These are phyloP conservation scores for Diachasmimorpha longicaudata DNA, from an alignment of 1,140 invertebrate genomes.

Conservation along the genomic window DNA sequence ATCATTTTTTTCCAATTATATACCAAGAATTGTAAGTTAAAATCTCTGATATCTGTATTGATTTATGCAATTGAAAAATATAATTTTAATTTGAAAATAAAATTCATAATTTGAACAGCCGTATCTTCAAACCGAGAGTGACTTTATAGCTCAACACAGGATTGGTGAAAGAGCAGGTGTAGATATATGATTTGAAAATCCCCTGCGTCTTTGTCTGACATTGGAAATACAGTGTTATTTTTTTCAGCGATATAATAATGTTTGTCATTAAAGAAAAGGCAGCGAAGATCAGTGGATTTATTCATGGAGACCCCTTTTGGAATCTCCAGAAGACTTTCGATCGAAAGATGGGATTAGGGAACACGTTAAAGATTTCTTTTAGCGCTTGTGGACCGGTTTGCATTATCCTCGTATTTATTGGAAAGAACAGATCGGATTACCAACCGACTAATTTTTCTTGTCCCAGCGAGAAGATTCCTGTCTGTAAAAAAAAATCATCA, in stretches of 20 bases:
- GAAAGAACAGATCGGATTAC: conserved; percentile 25
- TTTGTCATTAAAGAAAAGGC: conserved; percentile 8
- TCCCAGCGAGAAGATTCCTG: neutral
- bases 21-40: too few species aligned
- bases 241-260: conserved; percentile 6
- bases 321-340: neutral
- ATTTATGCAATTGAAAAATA: too few species aligned
- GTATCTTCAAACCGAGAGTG: too few species aligned
- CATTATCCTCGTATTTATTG: conserved; percentile 26
- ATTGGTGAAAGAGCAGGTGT: conserved; percentile 47
- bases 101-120: too few species aligned
- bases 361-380: neutral
- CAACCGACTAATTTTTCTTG: conserved; percentile 23
- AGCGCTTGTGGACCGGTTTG: conserved; percentile 8
- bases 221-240: neutral
- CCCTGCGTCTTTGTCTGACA: neutral
- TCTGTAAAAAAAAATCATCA: neutral
- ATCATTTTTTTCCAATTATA: too few species aligned
- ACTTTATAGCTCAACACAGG: neutral
- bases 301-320: neutral
- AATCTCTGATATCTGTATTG: too few species aligned
- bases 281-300: conserved; percentile 6
- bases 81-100: too few species aligned
- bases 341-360: conserved; percentile 12
- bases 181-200: conserved; percentile 29